These are phyloP conservation scores for Trisateles emortualis DNA, from an alignment of 2,888 invertebrate species.

Conservation along the genomic window DNA sequence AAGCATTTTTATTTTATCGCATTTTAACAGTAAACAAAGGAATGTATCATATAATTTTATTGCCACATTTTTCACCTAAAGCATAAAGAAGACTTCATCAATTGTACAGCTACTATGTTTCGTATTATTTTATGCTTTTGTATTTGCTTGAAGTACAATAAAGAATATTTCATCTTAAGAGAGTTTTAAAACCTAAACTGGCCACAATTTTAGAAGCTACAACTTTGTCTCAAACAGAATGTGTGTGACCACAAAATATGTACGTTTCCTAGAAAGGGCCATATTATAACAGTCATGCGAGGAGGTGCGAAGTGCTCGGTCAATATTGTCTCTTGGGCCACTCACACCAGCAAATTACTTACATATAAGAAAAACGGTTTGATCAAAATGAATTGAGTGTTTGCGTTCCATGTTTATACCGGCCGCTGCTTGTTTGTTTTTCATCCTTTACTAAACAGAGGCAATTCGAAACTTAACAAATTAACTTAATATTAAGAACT, in stretches of 20 bases:
- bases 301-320: slow-evolving; percentile 80
- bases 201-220: slow-evolving; percentile 37
- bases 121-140: too few relatives aligned
- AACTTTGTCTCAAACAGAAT: slow-evolving; percentile 48
- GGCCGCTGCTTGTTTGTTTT: slow-evolving; percentile 51
- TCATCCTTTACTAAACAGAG: slow-evolving; percentile 26
- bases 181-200: background rate
- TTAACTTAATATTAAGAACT: too few relatives aligned
- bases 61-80: too few relatives aligned
- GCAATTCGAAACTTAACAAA: slow-evolving; percentile 9
- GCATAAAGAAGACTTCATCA: too few relatives aligned
- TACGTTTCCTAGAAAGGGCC: slow-evolving; percentile 75
- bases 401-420: slow-evolving; percentile 57
- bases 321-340: slow-evolving; percentile 68
- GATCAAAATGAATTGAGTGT: slow-evolving; percentile 66
- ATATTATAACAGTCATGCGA: slow-evolving; percentile 61
- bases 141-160: background rate
- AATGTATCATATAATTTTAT: too few relatives aligned
- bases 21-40: too few relatives aligned
- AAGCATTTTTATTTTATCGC: too few relatives aligned
- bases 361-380: slow-evolving; percentile 64
- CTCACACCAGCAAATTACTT: slow-evolving; percentile 69
- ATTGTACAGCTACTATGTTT: too few relatives aligned
- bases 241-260: slow-evolving; percentile 61
- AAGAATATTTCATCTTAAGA: too few relatives aligned